Conservation (phyloP, 2,888 invertebrate genomes). For the Charanyca ferruginea region DNA sequence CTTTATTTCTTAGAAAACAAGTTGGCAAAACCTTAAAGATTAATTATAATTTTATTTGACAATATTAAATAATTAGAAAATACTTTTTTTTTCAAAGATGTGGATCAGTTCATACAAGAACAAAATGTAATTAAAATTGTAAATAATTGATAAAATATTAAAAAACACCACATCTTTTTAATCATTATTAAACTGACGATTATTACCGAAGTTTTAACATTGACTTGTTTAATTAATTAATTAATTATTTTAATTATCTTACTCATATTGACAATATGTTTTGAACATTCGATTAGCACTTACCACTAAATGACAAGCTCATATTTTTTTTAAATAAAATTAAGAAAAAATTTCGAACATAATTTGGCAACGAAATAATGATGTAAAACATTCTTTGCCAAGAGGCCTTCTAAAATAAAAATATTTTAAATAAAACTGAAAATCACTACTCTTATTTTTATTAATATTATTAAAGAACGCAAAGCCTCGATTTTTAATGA, state of each 20-base stretch:
- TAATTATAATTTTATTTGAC: constrained; percentile 56
- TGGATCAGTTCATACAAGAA: constrained; percentile 22
- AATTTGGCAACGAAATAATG: constrained; percentile 51
- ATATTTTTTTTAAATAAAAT: constrained; percentile 73
- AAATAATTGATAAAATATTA: constrained; percentile 9
- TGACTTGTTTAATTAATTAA: constrained; percentile 78
- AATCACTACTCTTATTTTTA: not conserved
- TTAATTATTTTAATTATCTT: constrained; percentile 74
- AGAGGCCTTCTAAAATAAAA: constrained; percentile 31
- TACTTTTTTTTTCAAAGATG: constrained; percentile 45
- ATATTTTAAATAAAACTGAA: not conserved
- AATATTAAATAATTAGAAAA: constrained; percentile 52
- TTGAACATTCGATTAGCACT: constrained; percentile 86
- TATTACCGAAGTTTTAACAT: constrained; percentile 77
- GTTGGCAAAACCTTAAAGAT: constrained; percentile 50
- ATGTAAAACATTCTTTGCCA: constrained; percentile 37
- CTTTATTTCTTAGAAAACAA: constrained; percentile 39
- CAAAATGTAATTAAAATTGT: not conserved
- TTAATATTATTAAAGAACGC: constrained; percentile 33
- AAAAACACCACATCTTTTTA: constrained; percentile 60
- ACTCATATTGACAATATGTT: constrained; percentile 86
- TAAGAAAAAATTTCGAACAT: constrained; percentile 47
- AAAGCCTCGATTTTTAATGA: constrained; percentile 46
- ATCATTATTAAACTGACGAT: constrained; percentile 66
- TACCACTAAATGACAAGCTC: constrained; percentile 87